phyloP scores from a whole-genome alignment of 2,113 vertebrate genomes.

The Myiozetetes cayanensis region DNA sequence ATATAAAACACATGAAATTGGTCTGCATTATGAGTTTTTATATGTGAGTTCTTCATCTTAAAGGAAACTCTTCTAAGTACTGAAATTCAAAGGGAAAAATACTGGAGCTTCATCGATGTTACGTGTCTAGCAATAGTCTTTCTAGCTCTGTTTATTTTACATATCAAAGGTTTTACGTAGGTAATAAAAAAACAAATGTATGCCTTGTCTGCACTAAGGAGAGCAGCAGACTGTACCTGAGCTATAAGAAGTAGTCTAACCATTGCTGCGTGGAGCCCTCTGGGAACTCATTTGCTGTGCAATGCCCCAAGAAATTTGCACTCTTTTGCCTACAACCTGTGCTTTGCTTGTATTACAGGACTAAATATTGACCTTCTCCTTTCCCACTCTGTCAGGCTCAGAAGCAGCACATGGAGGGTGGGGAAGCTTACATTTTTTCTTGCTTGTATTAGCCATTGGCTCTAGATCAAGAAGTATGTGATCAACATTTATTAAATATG shows the following conservation, averaged over 20 bases:
- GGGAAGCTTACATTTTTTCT: neutral
- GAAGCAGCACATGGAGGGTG: neutral
- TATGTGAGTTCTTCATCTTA: neutral
- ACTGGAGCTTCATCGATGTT: neutral
- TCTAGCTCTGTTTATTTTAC: neutral
- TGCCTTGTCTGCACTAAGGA: neutral
- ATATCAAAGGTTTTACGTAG: fast-evolving
- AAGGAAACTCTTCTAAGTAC: neutral
- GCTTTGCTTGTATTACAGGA: neutral
- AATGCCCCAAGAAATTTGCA: neutral
- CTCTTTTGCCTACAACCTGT: neutral
- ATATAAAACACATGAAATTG: neutral
- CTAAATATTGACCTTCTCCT: neutral
- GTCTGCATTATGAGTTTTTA: neutral
- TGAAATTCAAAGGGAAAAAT: neutral
- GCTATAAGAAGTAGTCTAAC: neutral
- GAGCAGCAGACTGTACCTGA: neutral
- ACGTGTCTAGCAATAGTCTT: neutral
- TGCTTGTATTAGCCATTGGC: constrained; percentile 12
- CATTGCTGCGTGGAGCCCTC: neutral
- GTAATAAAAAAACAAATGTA: neutral
- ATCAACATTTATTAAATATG: neutral
- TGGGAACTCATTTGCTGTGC: neutral
- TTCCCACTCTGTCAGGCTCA: neutral
- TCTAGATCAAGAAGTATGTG: constrained; percentile 10